These are phyloP conservation scores for Meloidogyne floridensis DNA, from an alignment of 1,140 invertebrate species.

Conservation along the genomic window DNA sequence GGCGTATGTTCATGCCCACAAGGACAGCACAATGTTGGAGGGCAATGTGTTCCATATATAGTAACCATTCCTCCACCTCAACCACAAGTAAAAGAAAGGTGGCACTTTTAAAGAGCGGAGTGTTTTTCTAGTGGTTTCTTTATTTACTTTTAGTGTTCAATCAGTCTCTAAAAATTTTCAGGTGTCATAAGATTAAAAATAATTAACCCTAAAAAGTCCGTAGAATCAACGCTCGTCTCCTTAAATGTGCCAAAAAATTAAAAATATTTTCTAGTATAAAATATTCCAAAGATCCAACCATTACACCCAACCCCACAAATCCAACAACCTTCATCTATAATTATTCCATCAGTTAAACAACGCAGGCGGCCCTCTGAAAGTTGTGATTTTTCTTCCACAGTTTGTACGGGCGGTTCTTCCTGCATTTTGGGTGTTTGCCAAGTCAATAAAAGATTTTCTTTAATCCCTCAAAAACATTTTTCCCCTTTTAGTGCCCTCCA, in stretches of 20 bases:
- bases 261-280: neutral
- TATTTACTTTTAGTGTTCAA: no score
- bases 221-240: no score
- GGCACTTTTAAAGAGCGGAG: no score
- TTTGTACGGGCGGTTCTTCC: constrained; percentile 49
- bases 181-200: no score
- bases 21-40: constrained; percentile 44
- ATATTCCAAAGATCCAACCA: neutral
- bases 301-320: constrained; percentile 10
- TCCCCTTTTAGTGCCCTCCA: constrained; percentile 41
- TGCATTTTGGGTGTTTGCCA: constrained; percentile 50
- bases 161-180: no score
- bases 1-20: constrained; percentile 54
- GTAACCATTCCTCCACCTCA: constrained; percentile 29
- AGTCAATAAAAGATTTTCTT: neutral
- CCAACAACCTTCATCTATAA: neutral
- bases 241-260: no score
- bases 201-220: no score
- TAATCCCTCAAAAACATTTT: neutral
- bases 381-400: constrained; percentile 37
- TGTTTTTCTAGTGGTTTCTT: no score
- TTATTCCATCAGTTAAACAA: constrained; percentile 5
- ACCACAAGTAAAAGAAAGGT: neutral
- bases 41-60: constrained; percentile 46
- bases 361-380: constrained; percentile 44